These are phyloP conservation scores for Gallinago undulata DNA, from an alignment of 2,113 vertebrate species.

Conservation along the genomic window DNA sequence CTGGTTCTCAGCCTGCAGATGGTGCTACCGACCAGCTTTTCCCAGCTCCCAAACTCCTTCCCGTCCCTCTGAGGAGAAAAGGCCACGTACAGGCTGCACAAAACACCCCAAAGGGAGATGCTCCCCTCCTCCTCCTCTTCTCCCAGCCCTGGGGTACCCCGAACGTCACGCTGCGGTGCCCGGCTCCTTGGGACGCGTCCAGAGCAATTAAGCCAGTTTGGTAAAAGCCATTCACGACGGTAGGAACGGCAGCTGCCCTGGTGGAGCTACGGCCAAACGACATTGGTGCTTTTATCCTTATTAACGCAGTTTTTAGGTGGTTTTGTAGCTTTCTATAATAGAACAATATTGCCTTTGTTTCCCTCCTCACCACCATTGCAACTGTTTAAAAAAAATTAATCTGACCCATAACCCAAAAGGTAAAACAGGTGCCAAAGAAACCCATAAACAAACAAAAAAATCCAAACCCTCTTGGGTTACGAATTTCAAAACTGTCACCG, in stretches of 20 bases:
- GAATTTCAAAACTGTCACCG: not conserved
- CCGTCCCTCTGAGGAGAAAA: not conserved
- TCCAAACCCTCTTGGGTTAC: not conserved
- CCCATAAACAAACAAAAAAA: not conserved
- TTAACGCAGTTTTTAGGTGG: not conserved
- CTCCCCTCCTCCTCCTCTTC: too few species aligned
- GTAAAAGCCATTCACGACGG: accelerated
- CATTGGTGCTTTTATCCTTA: not conserved
- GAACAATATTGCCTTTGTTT: not conserved
- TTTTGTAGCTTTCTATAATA: not conserved
- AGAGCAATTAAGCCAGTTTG: accelerated
- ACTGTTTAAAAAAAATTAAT: not conserved
- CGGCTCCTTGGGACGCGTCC: accelerated
- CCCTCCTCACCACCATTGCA: not conserved
- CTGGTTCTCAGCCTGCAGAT: constrained; percentile 86
- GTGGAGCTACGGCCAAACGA: accelerated
- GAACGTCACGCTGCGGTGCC: accelerated
- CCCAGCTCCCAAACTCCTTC: not conserved
- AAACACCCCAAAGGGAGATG: not conserved
- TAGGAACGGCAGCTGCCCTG: not conserved
- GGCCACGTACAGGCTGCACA: not conserved
- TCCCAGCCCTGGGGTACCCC: accelerated
- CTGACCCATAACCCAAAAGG: not conserved
- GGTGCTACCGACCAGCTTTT: constrained; percentile 90
- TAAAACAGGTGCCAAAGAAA: not conserved